Evolutionary conservation across 2,888 invertebrate genomes (phyloP).

Genomic region (Cabera pusaria): DNA sequence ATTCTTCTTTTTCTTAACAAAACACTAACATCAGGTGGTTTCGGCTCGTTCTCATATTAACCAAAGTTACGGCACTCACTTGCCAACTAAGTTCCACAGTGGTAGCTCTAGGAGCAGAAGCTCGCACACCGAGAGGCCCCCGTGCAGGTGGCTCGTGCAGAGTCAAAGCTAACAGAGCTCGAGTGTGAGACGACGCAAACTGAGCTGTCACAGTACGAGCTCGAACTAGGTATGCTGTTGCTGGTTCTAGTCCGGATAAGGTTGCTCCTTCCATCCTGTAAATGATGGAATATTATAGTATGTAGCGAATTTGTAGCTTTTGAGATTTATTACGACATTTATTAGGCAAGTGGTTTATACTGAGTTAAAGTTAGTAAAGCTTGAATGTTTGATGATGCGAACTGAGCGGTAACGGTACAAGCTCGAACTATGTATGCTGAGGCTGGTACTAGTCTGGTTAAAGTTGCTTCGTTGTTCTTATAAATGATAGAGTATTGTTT

Average conservation of each 20-base stretch:
- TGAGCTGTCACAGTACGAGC: conserved; percentile 73
- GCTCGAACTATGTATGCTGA: conserved; percentile 73
- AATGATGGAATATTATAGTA: no score
- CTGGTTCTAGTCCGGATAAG: conserved; percentile 72
- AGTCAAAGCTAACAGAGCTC: conserved; percentile 69
- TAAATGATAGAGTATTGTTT: no score
- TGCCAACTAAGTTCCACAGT: conserved; percentile 75
- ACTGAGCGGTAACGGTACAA: conserved; percentile 71
- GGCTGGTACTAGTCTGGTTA: conserved; percentile 72
- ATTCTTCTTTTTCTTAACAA: no score
- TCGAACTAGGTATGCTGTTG: conserved; percentile 71
- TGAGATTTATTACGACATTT: no score
- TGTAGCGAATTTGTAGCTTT: no score
- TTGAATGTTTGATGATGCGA: conserved; percentile 71
- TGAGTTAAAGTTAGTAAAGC: conserved; percentile 69
- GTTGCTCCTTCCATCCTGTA: conserved; percentile 69
- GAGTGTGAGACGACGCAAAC: conserved; percentile 72
- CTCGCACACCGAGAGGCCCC: conserved; percentile 64
- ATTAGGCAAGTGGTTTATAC: conserved; percentile 75
- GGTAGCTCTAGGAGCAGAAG: conserved; percentile 64
- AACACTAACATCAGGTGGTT: no score
- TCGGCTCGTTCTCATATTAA: no score
- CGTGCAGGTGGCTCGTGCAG: conserved; percentile 72
- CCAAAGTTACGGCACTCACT: no score
- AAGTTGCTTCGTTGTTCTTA: conserved; percentile 67